These are phyloP conservation scores for Nyctibius grandis DNA, from an alignment of 2,797 vertebrate species.

Conservation along the genomic window DNA sequence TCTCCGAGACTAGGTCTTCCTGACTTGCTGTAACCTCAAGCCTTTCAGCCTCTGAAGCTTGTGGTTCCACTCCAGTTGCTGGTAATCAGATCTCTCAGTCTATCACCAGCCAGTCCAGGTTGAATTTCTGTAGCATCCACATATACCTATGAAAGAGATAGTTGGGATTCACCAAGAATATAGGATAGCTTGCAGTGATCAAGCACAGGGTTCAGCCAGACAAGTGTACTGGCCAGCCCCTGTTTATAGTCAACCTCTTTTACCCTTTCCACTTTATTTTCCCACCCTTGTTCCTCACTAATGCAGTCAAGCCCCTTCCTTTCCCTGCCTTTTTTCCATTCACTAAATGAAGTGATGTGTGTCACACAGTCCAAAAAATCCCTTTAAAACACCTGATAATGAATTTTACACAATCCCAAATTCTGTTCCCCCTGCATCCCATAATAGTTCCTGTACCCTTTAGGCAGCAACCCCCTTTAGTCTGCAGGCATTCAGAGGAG, in stretches of 20 bases:
- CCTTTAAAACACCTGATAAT: neutral
- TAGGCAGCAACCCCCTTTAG: neutral
- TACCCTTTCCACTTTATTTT: neutral
- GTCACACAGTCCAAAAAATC: neutral
- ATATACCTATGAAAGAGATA: rapidly evolving
- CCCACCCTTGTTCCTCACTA: neutral
- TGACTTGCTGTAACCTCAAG: neutral
- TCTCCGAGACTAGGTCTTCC: neutral
- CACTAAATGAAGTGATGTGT: no score
- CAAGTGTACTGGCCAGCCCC: neutral
- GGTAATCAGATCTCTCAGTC: neutral
- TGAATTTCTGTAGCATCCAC: neutral
- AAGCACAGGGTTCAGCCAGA: neutral
- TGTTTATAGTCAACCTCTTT: neutral
- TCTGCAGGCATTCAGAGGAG: neutral
- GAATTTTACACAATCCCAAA: neutral
- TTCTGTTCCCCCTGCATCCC: neutral
- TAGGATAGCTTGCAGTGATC: neutral
- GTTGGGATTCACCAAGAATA: neutral
- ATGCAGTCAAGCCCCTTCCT: rapidly evolving
- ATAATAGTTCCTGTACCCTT: neutral
- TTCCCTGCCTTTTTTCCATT: neutral
- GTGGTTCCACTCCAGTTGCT: neutral
- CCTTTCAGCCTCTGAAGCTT: neutral
- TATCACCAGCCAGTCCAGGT: neutral